Percentiles rank a stretch among this genome's conserved stretches.
Evolutionary conservation across 2,113 vertebrate genomes (phyloP).

Genomic region (Gobio gobio): DNA sequence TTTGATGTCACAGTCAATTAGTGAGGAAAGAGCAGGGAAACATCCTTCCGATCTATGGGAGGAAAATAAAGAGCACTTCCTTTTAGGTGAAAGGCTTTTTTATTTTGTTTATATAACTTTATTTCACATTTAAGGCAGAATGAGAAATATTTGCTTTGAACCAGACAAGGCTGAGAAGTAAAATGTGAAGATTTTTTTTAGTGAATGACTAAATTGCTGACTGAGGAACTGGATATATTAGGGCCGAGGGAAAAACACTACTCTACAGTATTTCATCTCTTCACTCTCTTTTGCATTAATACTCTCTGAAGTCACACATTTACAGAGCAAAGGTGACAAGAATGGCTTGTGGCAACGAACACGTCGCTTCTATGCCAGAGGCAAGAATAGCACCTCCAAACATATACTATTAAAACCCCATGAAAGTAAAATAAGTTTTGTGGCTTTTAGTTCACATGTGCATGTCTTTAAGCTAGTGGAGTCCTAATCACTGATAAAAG

Average conservation of each 20-base stretch:
- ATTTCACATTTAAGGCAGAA: background rate
- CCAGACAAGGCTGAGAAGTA: background rate
- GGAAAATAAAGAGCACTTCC: background rate
- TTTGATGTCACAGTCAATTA: conserved; percentile 74
- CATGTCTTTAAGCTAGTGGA: background rate
- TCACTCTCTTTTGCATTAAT: conserved; percentile 2
- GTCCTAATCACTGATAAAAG: background rate
- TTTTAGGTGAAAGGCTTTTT: background rate
- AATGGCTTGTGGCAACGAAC: conserved; percentile 35
- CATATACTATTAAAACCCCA: background rate
- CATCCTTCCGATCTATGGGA: background rate
- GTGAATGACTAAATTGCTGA: background rate
- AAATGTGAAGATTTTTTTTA: background rate
- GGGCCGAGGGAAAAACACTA: background rate
- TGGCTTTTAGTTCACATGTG: background rate
- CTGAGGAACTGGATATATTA: background rate
- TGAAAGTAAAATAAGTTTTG: background rate
- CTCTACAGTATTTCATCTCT: background rate
- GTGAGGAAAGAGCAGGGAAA: conserved; percentile 34
- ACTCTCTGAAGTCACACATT: conserved; percentile 29
- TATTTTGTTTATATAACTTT: background rate
- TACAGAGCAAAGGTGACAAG: conserved; percentile 43
- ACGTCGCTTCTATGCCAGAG: conserved; percentile 35
- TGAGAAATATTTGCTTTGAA: conserved; percentile 11
- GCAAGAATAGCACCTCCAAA: background rate